These are phyloP conservation scores for Saiga tatarica DNA, from an alignment of 2,113 vertebrate species.

Conservation along the genomic window DNA sequence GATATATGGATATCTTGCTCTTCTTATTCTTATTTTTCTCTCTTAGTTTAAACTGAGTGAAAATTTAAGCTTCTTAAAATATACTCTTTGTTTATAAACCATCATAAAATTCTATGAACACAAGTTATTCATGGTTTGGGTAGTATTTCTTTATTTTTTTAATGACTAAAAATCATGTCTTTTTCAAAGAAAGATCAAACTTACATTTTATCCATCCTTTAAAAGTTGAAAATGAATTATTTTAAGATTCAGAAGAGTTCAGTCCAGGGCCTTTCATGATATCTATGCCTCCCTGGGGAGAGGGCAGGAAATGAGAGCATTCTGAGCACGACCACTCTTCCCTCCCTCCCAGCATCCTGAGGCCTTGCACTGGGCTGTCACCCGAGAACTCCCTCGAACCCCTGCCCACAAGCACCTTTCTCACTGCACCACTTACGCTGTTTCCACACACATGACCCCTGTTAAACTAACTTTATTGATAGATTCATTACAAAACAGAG, in stretches of 20 bases:
- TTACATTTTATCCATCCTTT: constrained; percentile 37
- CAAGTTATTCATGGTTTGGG: background rate
- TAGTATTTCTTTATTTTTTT: background rate
- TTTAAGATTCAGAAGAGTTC: constrained; percentile 63
- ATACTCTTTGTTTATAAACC: background rate
- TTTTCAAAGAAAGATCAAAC: background rate
- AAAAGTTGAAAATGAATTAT: constrained; percentile 66
- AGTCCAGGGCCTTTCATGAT: constrained; percentile 63
- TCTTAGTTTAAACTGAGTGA: background rate
- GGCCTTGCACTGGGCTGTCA: background rate
- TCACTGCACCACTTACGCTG: background rate
- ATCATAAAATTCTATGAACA: background rate
- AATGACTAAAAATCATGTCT: background rate
- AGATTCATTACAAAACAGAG: background rate
- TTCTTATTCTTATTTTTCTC: background rate
- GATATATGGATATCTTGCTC: background rate
- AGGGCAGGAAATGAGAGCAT: constrained; percentile 72
- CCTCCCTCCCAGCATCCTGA: background rate
- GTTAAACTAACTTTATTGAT: background rate
- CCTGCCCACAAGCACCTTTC: background rate
- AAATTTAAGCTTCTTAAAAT: background rate
- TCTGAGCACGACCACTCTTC: background rate
- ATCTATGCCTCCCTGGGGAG: constrained; percentile 63
- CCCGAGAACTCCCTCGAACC: background rate
- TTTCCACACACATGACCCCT: background rate